These are phyloP conservation scores for Atherix ibis DNA, from an alignment of 2,888 invertebrate genomes.

Conservation along the genomic window DNA sequence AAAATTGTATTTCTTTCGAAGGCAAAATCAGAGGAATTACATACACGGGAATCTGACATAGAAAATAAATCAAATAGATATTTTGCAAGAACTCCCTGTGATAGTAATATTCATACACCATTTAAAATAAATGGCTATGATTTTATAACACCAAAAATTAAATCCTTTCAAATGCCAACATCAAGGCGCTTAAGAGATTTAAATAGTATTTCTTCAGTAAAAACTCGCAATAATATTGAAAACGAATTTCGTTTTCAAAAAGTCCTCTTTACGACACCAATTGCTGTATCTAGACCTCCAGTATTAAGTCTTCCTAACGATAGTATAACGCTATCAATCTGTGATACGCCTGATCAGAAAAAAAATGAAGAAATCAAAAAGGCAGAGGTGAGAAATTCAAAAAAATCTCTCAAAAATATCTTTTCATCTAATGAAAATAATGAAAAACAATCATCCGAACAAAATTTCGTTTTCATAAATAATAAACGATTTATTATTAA, in stretches of 20 bases:
- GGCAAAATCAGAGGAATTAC: neutral
- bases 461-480: slow-evolving; percentile 47
- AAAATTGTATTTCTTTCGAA: neutral
- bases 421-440: slow-evolving; percentile 15
- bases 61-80: too few relatives aligned
- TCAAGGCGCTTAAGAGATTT: slow-evolving; percentile 2
- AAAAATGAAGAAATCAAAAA: neutral
- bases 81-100: too few relatives aligned
- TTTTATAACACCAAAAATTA: slow-evolving; percentile 27
- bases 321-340: slow-evolving; percentile 24
- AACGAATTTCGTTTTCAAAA: slow-evolving; percentile 30
- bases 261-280: slow-evolving; percentile 31
- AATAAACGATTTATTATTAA: slow-evolving; percentile 55
- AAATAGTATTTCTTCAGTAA: slow-evolving; percentile 4
- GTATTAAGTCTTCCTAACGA: slow-evolving; percentile 18
- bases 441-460: slow-evolving; percentile 19
- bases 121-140: slow-evolving; percentile 17
- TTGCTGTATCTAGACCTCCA: slow-evolving; percentile 24
- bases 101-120: slow-evolving; percentile 15
- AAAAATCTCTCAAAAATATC: slow-evolving; percentile 7
- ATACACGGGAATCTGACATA: neutral
- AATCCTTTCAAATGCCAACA: slow-evolving; percentile 12
- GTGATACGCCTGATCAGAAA: slow-evolving; percentile 21
- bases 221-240: slow-evolving; percentile 15
- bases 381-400: slow-evolving; percentile 3